Conservation (phyloP, 2,113 vertebrate species). For the Lagopus leucura region DNA sequence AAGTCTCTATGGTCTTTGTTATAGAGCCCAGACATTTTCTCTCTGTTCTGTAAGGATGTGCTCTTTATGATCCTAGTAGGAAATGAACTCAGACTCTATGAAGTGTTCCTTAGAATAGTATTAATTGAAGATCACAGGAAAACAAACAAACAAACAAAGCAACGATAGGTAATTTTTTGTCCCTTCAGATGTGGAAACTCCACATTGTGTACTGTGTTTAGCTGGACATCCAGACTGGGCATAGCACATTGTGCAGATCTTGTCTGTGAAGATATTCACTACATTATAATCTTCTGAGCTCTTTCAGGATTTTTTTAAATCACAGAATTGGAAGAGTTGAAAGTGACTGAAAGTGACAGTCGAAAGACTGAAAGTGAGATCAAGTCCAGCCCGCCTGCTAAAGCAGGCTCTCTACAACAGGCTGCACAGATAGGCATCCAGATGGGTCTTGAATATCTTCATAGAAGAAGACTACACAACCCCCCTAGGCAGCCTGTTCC, state of each 20-base stretch:
- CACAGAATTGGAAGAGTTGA: no score
- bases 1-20: neutral
- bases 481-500: no score
- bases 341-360: no score
- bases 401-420: no score
- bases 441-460: no score
- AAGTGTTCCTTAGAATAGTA: neutral
- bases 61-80: neutral
- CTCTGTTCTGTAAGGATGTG: neutral
- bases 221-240: neutral
- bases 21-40: neutral
- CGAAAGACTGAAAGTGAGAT: no score
- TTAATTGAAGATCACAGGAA: neutral
- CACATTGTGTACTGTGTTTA: neutral
- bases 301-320: neutral
- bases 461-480: no score
- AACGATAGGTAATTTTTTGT: neutral
- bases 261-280: neutral
- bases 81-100: neutral
- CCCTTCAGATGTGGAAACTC: neutral
- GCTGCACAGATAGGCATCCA: no score
- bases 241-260: neutral
- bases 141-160: neutral
- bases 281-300: neutral
- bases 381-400: no score